Evolutionary conservation across 2,888 invertebrate species (phyloP).

Genomic region (Platycnemis pennipes): DNA sequence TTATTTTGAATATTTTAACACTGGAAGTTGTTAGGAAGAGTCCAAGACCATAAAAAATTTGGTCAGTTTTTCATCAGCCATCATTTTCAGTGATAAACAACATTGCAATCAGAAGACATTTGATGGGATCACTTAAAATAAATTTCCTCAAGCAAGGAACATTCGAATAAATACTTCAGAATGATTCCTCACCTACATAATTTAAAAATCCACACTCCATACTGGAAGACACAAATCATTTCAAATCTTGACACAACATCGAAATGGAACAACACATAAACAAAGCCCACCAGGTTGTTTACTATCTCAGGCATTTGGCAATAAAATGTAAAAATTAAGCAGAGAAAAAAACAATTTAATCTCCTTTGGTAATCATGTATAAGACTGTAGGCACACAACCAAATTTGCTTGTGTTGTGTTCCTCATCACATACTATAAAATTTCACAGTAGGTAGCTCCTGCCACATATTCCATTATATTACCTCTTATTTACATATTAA

Average conservation of each 20-base stretch:
- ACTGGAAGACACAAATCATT: conserved; percentile 44
- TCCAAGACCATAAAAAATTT: background rate
- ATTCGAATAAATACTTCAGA: background rate
- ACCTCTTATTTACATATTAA: conserved; percentile 7
- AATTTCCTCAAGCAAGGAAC: background rate
- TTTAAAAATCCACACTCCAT: background rate
- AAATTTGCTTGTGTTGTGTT: background rate
- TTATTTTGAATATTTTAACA: conserved; percentile 28
- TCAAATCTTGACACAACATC: background rate
- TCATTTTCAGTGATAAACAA: background rate
- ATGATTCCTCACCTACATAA: background rate
- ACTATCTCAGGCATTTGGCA: background rate
- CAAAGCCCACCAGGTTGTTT: background rate
- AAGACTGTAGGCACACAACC: background rate
- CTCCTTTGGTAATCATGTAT: background rate
- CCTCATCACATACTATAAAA: background rate
- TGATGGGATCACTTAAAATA: background rate
- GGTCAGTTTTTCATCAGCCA: background rate
- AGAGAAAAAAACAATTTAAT: background rate
- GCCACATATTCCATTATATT: background rate
- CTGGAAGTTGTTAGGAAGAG: background rate
- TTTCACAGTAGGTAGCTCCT: conserved; percentile 16
- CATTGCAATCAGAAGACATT: background rate
- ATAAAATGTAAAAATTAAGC: background rate
- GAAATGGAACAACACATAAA: background rate